Evolutionary conservation across 1,140 invertebrate species (phyloP).

Genomic region (Drosophila kohkoa): DNA sequence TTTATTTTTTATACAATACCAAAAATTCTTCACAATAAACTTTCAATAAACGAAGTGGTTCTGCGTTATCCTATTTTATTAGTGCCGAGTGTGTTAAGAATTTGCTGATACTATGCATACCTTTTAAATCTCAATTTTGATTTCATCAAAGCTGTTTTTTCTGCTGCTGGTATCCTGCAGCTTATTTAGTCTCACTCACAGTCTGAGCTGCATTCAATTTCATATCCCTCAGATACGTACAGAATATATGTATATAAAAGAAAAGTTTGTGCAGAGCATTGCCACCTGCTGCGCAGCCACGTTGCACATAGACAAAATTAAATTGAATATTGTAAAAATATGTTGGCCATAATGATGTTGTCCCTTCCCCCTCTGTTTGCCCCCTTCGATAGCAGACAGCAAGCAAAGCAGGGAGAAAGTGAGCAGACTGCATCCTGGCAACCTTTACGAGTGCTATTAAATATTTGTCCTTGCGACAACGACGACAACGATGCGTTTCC

Average conservation of each 20-base stretch:
- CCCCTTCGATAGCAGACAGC: not conserved
- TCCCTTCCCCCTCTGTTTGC: not conserved
- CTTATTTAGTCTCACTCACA: constrained; percentile 15
- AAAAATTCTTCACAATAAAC: too few species aligned
- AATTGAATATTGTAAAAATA: constrained; percentile 81
- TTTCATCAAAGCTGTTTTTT: constrained; percentile 25
- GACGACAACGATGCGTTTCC: constrained; percentile 39
- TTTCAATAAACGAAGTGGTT: too few species aligned
- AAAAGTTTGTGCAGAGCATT: constrained; percentile 4
- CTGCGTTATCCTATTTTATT: not conserved
- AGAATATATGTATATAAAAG: not conserved
- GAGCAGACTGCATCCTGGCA: constrained; percentile 33
- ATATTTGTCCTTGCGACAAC: constrained; percentile 62
- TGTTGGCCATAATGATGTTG: constrained; percentile 74
- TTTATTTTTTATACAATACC: too few species aligned
- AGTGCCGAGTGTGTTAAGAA: not conserved
- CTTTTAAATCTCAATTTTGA: constrained; percentile 29
- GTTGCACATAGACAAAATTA: constrained; percentile 70
- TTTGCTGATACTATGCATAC: constrained; percentile 27
- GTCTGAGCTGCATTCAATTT: constrained; percentile 59
- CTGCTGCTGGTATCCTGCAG: constrained; percentile 29
- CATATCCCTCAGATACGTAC: constrained; percentile 12
- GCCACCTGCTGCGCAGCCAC: constrained; percentile 26
- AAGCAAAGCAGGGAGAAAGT: not conserved
- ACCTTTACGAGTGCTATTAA: constrained; percentile 69